Evolutionary conservation across 2,113 vertebrate species (phyloP).

Genomic region (Rattus rattus): DNA sequence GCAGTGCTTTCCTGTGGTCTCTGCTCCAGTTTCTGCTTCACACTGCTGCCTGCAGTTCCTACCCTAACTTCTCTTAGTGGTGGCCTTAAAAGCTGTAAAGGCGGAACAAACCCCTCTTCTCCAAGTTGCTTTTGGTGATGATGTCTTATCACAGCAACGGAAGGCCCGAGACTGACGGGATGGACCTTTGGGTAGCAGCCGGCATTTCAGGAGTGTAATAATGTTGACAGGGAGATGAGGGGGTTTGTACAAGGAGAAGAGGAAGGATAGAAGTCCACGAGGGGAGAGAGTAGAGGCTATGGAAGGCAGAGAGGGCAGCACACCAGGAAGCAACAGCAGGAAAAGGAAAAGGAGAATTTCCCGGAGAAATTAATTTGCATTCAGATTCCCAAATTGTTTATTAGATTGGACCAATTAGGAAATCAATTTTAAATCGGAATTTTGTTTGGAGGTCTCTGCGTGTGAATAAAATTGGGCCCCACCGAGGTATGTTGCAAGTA

Average conservation of each 20-base stretch:
- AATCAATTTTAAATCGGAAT: slow-evolving; percentile 38
- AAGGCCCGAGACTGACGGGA: neutral
- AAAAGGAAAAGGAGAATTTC: neutral
- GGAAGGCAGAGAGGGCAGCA: neutral
- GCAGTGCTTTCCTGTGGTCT: neutral
- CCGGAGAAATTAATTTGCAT: slow-evolving; percentile 4
- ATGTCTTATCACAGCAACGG: neutral
- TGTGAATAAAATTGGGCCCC: neutral
- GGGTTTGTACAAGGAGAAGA: neutral
- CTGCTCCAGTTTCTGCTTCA: neutral
- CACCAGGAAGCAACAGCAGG: neutral
- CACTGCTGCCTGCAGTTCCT: neutral
- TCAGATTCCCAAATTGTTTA: neutral
- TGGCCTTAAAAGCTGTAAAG: neutral
- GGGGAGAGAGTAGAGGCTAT: neutral
- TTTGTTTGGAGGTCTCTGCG: slow-evolving; percentile 20
- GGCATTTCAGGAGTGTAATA: neutral
- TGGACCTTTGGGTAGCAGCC: neutral
- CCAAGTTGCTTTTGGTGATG: neutral
- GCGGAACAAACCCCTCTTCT: neutral
- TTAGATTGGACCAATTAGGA: neutral
- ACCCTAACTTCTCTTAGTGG: neutral
- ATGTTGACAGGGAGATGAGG: neutral
- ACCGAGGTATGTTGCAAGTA: neutral
- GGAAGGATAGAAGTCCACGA: neutral